phyloP scores from a whole-genome alignment of 1,140 invertebrate species.

The Battus philenor region DNA sequence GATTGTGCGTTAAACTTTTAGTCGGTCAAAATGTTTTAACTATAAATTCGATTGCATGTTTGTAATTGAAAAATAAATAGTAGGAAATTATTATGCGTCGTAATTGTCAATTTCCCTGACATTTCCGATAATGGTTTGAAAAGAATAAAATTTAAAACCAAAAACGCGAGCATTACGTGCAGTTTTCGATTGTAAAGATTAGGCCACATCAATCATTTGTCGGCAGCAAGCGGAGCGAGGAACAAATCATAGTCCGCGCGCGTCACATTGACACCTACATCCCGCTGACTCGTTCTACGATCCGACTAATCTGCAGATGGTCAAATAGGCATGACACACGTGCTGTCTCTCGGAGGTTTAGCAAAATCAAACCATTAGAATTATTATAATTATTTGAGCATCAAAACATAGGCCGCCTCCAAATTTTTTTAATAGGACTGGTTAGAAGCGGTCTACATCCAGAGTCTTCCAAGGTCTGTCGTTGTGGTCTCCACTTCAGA shows the following conservation, averaged over 20 bases:
- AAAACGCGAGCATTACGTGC: conserved; percentile 47
- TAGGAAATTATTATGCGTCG: conserved; percentile 10
- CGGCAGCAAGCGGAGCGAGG: conserved; percentile 51
- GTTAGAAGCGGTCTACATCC: too few species aligned
- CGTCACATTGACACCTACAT: conserved; percentile 64
- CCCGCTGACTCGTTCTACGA: conserved; percentile 25
- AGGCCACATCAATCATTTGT: conserved; percentile 53
- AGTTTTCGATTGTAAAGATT: conserved; percentile 54
- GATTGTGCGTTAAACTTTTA: too few species aligned
- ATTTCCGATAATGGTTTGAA: conserved; percentile 19
- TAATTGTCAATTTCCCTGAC: conserved; percentile 4
- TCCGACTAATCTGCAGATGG: conserved; percentile 14
- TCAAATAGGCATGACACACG: conserved; percentile 13
- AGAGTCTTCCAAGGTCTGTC: too few species aligned
- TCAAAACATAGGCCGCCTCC: too few species aligned
- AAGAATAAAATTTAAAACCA: conserved; percentile 28
- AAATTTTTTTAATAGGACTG: too few species aligned
- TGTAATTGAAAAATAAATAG: too few species aligned
- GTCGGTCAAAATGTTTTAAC: too few species aligned
- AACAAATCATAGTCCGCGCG: conserved; percentile 65
- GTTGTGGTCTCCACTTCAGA: too few species aligned
- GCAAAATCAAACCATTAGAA: too few species aligned
- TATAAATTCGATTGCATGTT: too few species aligned
- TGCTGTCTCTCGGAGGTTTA: background rate
- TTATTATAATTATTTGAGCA: too few species aligned